Percentiles rank a stretch among this genome's conserved stretches.
These are phyloP conservation scores for Cydia splendana DNA, from an alignment of 1,140 invertebrate genomes.

Conservation along the genomic window DNA sequence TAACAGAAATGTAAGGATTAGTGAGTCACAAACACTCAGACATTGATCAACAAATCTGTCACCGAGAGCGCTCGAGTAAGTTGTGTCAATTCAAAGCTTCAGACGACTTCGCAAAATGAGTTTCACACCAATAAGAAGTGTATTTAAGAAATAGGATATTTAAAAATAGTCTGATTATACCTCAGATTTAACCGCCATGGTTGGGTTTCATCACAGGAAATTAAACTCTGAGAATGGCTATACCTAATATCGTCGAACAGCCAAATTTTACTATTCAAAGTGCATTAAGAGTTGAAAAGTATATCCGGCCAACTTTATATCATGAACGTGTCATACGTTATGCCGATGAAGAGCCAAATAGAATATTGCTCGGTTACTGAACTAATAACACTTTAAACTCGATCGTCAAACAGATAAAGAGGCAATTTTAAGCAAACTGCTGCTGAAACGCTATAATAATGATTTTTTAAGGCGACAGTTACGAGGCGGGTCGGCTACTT, in stretches of 20 bases:
- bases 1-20: not conserved
- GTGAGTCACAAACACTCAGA: not conserved
- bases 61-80: slow-evolving; percentile 4
- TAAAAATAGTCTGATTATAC: not conserved
- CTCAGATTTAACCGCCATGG: too few species aligned
- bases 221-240: not conserved
- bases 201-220: not conserved
- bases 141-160: not conserved
- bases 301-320: too few species aligned
- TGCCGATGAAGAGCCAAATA: too few species aligned
- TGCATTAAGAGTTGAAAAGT: too few species aligned
- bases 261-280: too few species aligned
- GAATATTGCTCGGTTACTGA: too few species aligned
- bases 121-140: not conserved
- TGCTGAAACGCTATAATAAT: not conserved
- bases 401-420: not conserved
- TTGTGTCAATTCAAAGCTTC: slow-evolving; percentile 1
- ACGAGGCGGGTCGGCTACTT: not conserved
- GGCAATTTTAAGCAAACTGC: not conserved
- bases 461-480: not conserved
- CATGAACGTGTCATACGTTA: too few species aligned
- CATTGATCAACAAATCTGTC: not conserved
- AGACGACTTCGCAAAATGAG: not conserved
- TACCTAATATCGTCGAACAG: too few species aligned
- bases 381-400: not conserved